Evolutionary conservation across 2,113 vertebrate species (phyloP).

Genomic region (Hemiprocne comata): DNA sequence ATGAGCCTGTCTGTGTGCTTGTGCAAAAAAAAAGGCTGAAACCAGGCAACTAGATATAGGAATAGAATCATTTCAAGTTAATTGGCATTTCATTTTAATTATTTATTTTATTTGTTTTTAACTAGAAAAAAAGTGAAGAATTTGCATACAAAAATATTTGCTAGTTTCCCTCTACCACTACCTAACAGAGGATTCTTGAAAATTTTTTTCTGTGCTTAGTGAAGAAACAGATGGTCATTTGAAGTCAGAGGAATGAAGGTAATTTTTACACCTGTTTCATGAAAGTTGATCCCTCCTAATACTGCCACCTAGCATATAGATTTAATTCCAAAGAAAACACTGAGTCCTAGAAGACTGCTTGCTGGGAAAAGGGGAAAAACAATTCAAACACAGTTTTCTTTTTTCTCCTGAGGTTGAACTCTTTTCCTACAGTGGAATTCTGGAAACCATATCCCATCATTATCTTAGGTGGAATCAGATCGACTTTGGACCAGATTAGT

Average conservation of each 20-base stretch:
- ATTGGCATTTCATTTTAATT: background rate
- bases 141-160: background rate
- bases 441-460: background rate
- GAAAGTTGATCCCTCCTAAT: background rate
- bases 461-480: background rate
- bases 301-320: background rate
- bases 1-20: background rate
- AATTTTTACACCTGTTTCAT: conserved; percentile 1
- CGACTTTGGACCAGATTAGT: background rate
- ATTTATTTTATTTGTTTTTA: background rate
- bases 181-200: background rate
- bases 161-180: background rate
- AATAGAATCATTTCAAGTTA: background rate
- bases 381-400: background rate
- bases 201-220: background rate
- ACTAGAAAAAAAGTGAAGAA: background rate
- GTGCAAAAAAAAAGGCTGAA: background rate
- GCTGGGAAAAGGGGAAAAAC: background rate
- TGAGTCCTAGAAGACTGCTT: background rate
- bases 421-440: background rate
- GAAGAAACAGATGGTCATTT: conserved; percentile 13
- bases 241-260: background rate
- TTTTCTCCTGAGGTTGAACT: background rate
- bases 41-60: background rate
- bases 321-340: background rate